A percentile compares a stretch with the other conserved stretches of the same genome.
Evolutionary conservation across 2,113 vertebrate genomes (phyloP).

Genomic region (Amphiprion ocellaris): DNA sequence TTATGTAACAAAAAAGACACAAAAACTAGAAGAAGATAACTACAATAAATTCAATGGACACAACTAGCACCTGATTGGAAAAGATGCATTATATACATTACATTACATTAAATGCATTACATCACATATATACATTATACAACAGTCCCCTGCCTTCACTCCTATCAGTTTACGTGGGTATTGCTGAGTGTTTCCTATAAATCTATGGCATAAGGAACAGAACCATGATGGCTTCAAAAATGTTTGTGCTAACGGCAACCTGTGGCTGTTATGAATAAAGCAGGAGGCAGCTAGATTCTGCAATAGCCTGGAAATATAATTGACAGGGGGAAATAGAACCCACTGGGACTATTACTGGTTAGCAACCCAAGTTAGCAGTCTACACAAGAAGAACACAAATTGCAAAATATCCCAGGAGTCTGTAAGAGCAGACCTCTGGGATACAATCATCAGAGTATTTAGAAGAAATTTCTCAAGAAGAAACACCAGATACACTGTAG

Average conservation of each 20-base stretch:
- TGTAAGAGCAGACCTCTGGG: background rate
- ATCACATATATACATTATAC: too few species aligned
- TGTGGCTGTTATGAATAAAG: too few species aligned
- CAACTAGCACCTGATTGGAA: too few species aligned
- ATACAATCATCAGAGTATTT: background rate
- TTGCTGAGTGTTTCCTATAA: too few species aligned
- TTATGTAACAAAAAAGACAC: too few species aligned
- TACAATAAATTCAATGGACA: too few species aligned
- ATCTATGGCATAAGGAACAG: background rate
- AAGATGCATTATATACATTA: too few species aligned
- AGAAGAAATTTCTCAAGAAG: background rate
- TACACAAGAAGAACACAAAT: constrained; percentile 14
- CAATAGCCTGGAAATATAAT: constrained; percentile 3
- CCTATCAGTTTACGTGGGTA: too few species aligned
- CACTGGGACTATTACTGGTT: constrained; percentile 4
- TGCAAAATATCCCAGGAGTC: constrained; percentile 1
- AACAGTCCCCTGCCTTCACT: too few species aligned
- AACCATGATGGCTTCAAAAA: background rate
- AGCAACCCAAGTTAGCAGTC: constrained; percentile 4
- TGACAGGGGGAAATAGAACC: constrained; percentile 28
- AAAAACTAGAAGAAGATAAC: too few species aligned
- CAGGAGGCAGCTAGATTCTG: background rate
- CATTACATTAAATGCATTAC: too few species aligned
- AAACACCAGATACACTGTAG: background rate
- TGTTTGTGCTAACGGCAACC: too few species aligned